These are phyloP conservation scores for Myopa testacea DNA, from an alignment of 2,888 invertebrate species.

Conservation along the genomic window DNA sequence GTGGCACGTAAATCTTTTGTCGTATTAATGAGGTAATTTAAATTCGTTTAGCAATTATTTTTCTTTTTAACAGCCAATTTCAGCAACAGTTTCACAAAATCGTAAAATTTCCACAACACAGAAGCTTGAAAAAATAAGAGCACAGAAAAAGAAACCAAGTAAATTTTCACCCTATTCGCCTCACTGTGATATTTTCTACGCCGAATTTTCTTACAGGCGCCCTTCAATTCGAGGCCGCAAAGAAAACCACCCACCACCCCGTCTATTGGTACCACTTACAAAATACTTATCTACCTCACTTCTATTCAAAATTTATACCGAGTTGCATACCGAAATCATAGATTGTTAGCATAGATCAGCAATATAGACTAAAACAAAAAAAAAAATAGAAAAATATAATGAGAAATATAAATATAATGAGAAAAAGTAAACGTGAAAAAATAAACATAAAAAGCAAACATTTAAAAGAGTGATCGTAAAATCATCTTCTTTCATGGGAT, in stretches of 20 bases:
- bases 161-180: conserved; percentile 29
- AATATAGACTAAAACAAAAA: conserved; percentile 33
- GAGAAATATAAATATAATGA: too few species aligned
- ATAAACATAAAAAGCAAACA: too few species aligned
- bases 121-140: background rate
- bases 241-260: too few species aligned
- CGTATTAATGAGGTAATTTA: conserved; percentile 65
- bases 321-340: conserved; percentile 44
- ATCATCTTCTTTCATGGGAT: conserved; percentile 28
- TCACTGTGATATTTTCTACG: too few species aligned
- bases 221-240: too few species aligned
- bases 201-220: too few species aligned
- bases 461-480: too few species aligned
- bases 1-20: conserved; percentile 59
- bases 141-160: conserved; percentile 3
- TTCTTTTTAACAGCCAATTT: conserved; percentile 49
- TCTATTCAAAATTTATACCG: too few species aligned
- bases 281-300: too few species aligned
- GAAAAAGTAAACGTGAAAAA: background rate
- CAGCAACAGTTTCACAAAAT: conserved; percentile 53
- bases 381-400: background rate
- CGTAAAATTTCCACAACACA: conserved; percentile 24
- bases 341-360: conserved; percentile 40
- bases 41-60: conserved; percentile 64
- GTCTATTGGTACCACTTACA: too few species aligned